These are phyloP conservation scores for Carassius auratus DNA, from an alignment of 2,113 vertebrate species.

Conservation along the genomic window DNA sequence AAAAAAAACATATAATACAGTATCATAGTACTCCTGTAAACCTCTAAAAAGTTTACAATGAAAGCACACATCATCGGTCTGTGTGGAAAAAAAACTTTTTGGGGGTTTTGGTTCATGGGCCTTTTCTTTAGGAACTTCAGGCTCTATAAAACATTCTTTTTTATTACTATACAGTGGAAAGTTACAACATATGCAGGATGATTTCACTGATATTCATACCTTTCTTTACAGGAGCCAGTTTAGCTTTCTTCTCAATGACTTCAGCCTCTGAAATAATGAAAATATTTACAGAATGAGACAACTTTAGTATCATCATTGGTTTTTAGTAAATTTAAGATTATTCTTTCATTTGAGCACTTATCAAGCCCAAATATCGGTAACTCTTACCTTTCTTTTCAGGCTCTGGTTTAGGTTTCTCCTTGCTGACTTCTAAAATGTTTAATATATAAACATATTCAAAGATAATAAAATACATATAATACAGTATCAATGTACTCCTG, in stretches of 20 bases:
- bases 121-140: constrained; percentile 16
- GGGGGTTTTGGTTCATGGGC: neutral
- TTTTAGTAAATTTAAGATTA: neutral
- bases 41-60: neutral
- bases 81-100: neutral
- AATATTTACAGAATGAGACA: neutral
- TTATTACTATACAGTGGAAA: neutral
- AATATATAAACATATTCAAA: neutral
- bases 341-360: neutral
- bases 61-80: neutral
- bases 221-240: neutral
- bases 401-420: constrained; percentile 61
- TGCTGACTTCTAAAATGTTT: constrained; percentile 42
- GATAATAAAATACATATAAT: neutral
- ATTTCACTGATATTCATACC: neutral
- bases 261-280: neutral
- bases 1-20: neutral
- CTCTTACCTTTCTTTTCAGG: constrained; percentile 22
- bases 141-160: neutral
- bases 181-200: neutral
- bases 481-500: neutral
- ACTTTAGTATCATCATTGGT: neutral
- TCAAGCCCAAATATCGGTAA: too few species aligned
- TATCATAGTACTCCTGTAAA: neutral
- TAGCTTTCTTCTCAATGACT: neutral